Conservation (phyloP, 2,888 invertebrate species). For the Synanthedon tipuliformis region DNA sequence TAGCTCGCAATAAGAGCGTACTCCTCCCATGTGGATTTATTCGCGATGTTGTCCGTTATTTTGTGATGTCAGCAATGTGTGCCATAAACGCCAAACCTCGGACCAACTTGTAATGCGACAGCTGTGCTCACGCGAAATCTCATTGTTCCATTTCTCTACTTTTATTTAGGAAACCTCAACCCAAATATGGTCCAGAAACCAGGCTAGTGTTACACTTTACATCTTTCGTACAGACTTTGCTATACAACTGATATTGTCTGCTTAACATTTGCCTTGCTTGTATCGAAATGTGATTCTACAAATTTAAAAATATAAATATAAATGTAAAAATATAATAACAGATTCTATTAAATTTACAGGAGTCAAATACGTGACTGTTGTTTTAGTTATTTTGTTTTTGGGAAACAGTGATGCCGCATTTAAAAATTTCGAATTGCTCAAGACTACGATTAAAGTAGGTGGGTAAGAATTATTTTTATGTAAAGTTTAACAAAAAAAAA, state of each 20-base stretch:
- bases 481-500: too few relatives aligned
- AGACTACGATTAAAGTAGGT: conserved; percentile 47
- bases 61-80: conserved; percentile 25
- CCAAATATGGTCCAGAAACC: conserved; percentile 27
- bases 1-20: background rate
- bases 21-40: background rate
- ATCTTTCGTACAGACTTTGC: conserved; percentile 14
- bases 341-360: conserved; percentile 22
- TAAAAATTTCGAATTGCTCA: conserved; percentile 43
- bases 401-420: conserved; percentile 32
- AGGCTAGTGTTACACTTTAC: conserved; percentile 33
- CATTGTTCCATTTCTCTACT: conserved; percentile 36
- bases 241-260: conserved; percentile 13
- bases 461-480: conserved; percentile 9
- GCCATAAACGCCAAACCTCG: conserved; percentile 22
- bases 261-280: conserved; percentile 13
- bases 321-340: background rate
- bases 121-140: conserved; percentile 32
- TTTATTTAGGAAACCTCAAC: conserved; percentile 26
- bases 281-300: conserved; percentile 9
- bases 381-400: conserved; percentile 24
- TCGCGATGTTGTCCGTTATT: conserved; percentile 4
- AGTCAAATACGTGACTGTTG: conserved; percentile 24
- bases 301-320: too few relatives aligned
- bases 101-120: conserved; percentile 35